phyloP scores from a whole-genome alignment of 1,140 invertebrate species.

The Lineus longissimus region DNA sequence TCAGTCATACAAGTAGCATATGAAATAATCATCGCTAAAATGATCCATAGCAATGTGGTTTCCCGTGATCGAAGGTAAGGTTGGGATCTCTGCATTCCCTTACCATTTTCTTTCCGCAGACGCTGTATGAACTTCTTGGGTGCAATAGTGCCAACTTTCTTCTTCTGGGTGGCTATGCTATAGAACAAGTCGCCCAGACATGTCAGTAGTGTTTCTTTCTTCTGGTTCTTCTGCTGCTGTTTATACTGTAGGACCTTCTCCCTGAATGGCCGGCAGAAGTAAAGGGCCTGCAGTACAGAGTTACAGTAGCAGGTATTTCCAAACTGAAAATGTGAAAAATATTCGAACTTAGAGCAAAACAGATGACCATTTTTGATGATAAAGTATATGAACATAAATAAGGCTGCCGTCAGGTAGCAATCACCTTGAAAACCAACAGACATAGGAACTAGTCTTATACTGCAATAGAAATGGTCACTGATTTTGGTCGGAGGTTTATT shows the following conservation, averaged over 20 bases:
- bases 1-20: too few species aligned
- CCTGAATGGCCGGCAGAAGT: conserved; percentile 97
- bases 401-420: too few species aligned
- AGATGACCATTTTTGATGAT: too few species aligned
- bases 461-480: too few species aligned
- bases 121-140: conserved; percentile 99
- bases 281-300: conserved; percentile 97
- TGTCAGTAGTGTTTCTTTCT: conserved; percentile 95
- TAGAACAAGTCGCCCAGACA: conserved; percentile 98
- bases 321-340: conserved; percentile 71
- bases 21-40: too few species aligned
- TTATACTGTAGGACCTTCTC: conserved; percentile 99
- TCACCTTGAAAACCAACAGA: background rate
- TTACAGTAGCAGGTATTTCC: conserved; percentile 99
- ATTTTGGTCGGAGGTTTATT: too few species aligned
- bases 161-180: conserved; percentile 98
- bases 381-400: conserved; percentile 1
- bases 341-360: too few species aligned
- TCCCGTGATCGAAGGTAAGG: too few species aligned
- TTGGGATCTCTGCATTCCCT: background rate
- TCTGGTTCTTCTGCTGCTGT: conserved; percentile 87
- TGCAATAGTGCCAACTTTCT: conserved; percentile 98
- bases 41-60: too few species aligned
- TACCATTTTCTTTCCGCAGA: conserved; percentile 97
- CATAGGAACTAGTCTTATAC: too few species aligned